A percentile compares a stretch with the other conserved stretches of the same genome.
phyloP scores from a whole-genome alignment of 2,113 vertebrate species.

The Suricata suricatta region DNA sequence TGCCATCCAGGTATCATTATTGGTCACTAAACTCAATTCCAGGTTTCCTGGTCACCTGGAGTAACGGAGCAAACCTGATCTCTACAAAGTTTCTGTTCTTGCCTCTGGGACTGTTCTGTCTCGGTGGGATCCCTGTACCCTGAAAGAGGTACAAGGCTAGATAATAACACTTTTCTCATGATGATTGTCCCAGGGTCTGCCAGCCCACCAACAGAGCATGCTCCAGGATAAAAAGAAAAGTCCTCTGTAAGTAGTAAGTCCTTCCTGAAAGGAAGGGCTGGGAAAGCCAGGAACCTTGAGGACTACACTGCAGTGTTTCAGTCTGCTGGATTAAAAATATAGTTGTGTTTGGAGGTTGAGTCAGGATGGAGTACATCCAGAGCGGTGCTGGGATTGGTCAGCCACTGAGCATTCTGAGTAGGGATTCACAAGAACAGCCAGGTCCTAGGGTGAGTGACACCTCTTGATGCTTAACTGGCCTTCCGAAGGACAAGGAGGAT shows the following conservation, averaged over 20 bases:
- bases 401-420: not conserved
- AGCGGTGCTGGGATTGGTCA: not conserved
- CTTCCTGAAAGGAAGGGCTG: not conserved
- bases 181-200: conserved; percentile 60
- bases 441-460: not conserved
- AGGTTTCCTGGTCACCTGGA: conserved; percentile 91
- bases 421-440: no score
- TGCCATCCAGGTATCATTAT: conserved; percentile 77
- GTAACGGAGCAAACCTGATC: conserved; percentile 84
- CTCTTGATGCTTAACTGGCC: not conserved
- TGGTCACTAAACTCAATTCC: conserved; percentile 70
- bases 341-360: not conserved
- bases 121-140: conserved; percentile 83
- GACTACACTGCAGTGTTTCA: not conserved
- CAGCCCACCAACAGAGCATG: not conserved
- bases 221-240: not conserved
- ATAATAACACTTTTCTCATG: conserved; percentile 91
- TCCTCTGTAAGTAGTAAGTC: not conserved
- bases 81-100: conserved; percentile 83
- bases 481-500: not conserved
- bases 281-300: not conserved
- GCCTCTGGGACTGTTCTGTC: conserved; percentile 86
- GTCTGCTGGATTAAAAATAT: not conserved
- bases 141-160: conserved; percentile 90
- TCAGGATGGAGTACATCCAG: not conserved